These are phyloP conservation scores for Polydrusus tereticollis DNA, from an alignment of 2,888 invertebrate species.

Conservation along the genomic window DNA sequence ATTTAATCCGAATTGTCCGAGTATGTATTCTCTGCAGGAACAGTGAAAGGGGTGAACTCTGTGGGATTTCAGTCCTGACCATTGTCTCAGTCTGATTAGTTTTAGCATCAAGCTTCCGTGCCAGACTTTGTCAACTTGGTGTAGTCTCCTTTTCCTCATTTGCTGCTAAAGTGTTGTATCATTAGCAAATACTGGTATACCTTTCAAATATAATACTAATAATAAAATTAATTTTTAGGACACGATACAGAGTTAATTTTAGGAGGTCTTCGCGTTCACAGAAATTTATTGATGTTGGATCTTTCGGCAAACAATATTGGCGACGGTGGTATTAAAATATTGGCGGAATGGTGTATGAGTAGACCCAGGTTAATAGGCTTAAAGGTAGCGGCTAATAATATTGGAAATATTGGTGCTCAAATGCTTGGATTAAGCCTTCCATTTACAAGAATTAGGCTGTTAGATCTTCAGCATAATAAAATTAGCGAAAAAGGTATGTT, in stretches of 20 bases:
- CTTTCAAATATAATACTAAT: too few relatives aligned
- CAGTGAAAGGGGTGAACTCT: too few relatives aligned
- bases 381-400: conserved; percentile 72
- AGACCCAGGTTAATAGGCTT: conserved; percentile 69
- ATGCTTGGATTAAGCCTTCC: conserved; percentile 69
- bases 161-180: too few relatives aligned
- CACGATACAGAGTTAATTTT: conserved; percentile 73
- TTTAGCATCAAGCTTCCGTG: too few relatives aligned
- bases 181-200: too few relatives aligned
- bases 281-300: conserved; percentile 71
- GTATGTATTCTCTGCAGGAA: too few relatives aligned
- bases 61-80: too few relatives aligned
- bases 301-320: conserved; percentile 73
- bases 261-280: conserved; percentile 69
- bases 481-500: conserved; percentile 68
- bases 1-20: too few relatives aligned
- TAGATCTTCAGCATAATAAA: conserved; percentile 73
- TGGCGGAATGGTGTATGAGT: conserved; percentile 70
- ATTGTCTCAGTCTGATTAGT: too few relatives aligned
- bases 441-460: conserved; percentile 70
- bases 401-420: conserved; percentile 72
- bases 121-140: too few relatives aligned
- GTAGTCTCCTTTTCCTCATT: too few relatives aligned
- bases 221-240: conserved; percentile 21
- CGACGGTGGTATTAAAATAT: conserved; percentile 71